Evolutionary conservation across 2,113 vertebrate genomes (phyloP).

Genomic region (Egretta garzetta): DNA sequence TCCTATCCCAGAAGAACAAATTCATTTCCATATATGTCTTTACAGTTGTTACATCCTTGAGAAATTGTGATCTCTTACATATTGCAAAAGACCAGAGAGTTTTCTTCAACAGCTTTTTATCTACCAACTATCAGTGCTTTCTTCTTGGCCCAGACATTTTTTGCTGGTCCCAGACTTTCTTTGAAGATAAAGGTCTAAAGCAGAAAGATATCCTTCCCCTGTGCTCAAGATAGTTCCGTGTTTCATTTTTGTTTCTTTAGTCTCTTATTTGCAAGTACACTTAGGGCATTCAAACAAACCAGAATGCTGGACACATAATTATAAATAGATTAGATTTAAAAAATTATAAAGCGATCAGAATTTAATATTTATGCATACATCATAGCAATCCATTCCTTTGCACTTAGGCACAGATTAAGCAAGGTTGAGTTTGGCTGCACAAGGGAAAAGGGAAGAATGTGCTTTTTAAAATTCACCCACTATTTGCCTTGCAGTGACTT

Average conservation of each 20-base stretch:
- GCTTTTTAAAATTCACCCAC: not conserved
- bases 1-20: not conserved
- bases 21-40: not conserved
- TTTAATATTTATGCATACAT: not conserved
- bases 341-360: not conserved
- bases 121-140: not conserved
- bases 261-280: not conserved
- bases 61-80: not conserved
- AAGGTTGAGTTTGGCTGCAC: not conserved
- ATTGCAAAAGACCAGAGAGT: not conserved
- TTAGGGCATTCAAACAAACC: not conserved
- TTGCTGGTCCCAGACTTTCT: not conserved
- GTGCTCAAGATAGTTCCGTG: not conserved
- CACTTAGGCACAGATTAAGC: not conserved
- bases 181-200: not conserved
- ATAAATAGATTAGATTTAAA: not conserved
- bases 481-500: not conserved
- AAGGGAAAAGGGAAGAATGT: not conserved
- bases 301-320: not conserved
- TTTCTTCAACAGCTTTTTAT: not conserved
- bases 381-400: not conserved
- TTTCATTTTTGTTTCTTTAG: not conserved
- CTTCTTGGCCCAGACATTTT: not conserved
- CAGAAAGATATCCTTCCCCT: not conserved
- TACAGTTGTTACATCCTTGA: not conserved